Evolutionary conservation across 2,113 vertebrate species (phyloP), one percentile per base, ranked within the genome.

Genomic region (Noturus placidus): DNA sequence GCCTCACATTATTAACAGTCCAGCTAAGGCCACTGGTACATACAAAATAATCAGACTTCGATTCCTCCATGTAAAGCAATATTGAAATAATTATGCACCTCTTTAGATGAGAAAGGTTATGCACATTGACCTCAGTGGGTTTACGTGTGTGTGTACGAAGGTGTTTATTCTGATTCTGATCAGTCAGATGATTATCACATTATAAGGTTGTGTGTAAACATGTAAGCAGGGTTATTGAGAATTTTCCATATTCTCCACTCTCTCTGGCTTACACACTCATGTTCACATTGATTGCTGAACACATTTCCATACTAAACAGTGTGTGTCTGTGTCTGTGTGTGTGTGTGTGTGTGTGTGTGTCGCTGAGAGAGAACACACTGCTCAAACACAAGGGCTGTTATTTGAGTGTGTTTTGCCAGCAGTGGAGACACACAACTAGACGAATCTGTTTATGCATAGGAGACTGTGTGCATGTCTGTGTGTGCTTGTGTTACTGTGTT

Each of bases 391-490:
- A 88, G 42, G 35, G 52, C 80, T 76, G 63, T 42, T 85, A 86
- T 33, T 56, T 89, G 17, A 65, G 35, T 65, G 81, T 86, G 56
- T 88, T 87, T 87, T 85, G 57, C 42, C 72, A 86, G 59, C 85
- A 85, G 46, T 14, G 50, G 35, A 76, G 33, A 76, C 54, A 61
- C 30, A 46, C 30, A 61, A 52, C 11, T 30, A 52, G 82, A 67
- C 14, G 19, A 42, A 42, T 63, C 80, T 27, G 38, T 59, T 82
- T 82, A 56, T 63, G 59, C 57, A 82, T 11, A 63, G 35, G 38
- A 67, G 38, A 50, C 13, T 2, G 38, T 50, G 8, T 50, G 10
- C 8, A 50, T 50, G 46, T 17, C 13, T 83, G 81, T 19, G 38
- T n/a, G n/a, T 17, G 59, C 81, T 65, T 57, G 14, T 74, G 52